Percentiles rank a stretch among this genome's conserved stretches.
These are phyloP conservation scores for Phengaris arion DNA, from an alignment of 2,888 invertebrate species.

Conservation along the genomic window DNA sequence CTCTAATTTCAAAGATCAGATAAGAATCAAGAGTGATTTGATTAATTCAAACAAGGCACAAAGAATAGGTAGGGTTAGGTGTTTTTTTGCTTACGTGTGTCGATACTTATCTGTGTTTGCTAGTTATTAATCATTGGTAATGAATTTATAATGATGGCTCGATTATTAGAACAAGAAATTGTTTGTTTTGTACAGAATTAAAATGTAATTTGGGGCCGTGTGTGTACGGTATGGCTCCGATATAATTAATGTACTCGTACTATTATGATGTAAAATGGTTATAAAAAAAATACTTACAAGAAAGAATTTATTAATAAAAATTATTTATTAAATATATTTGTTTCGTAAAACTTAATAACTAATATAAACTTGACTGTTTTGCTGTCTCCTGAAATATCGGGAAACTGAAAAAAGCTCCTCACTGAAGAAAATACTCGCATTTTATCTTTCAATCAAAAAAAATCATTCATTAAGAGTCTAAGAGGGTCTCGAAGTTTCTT, in stretches of 20 bases:
- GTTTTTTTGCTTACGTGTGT: slow-evolving; percentile 76
- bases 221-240: neutral
- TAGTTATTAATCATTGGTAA: slow-evolving; percentile 71
- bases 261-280: neutral
- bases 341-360: too few species aligned
- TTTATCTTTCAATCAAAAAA: slow-evolving; percentile 32
- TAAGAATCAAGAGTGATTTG: slow-evolving; percentile 74
- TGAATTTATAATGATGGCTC: slow-evolving; percentile 57
- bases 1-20: slow-evolving; percentile 75
- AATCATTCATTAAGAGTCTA: slow-evolving; percentile 52
- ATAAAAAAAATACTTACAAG: neutral
- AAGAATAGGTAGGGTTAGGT: slow-evolving; percentile 67
- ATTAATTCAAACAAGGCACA: slow-evolving; percentile 74
- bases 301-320: too few species aligned
- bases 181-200: slow-evolving; percentile 26
- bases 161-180: slow-evolving; percentile 22
- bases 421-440: neutral
- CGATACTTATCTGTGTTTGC: slow-evolving; percentile 68
- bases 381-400: neutral
- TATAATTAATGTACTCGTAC: neutral
- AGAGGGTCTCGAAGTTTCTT: slow-evolving; percentile 50
- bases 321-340: too few species aligned
- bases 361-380: too few species aligned
- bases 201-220: slow-evolving; percentile 23
- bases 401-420: neutral